Base-by-base conservation (phyloP, 2,113 vertebrate species). In the Psephotus haematonotus region DNA sequence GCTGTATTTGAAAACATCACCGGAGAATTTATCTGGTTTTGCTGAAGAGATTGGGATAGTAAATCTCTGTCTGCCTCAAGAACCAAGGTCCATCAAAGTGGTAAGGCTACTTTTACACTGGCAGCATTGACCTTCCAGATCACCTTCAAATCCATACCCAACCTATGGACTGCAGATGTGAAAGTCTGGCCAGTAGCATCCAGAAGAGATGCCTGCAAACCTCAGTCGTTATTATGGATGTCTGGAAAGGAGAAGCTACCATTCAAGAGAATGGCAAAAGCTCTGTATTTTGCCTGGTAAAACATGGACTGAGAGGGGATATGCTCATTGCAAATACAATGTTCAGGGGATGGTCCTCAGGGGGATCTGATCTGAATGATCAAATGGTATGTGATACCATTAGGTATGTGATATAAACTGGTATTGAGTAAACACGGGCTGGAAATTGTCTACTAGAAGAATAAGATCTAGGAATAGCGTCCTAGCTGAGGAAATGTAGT, bases 221-320 rank as follows among this genome's bases (percentile, higher is more conserved):
- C 41, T 7, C 49, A 10, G 46, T 1, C 1, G 1, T 49, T 86
- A 4, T 5, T 82, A 2, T 0, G 2, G 22, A 28, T 68, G 14
- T 63, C 43, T 68, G 39, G 50, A 64, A 82, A 89, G 27, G 57
- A 50, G 60, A 80, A 67, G 11, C 49, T 90, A 37, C 17, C 41
- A 20, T 62, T 88, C n/a, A 24, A n/a, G 53, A 47, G 31, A 46
- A 25, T 14, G 77, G 35, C 7, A 86, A 78, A 82, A 13, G 9
- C 9, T 18, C 27, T 55, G 10, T 52, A 47, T 55, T 92, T 78
- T 50, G 35, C 28, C 13, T 64, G 70, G 33, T 39, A 33, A 67
- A 89, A 76, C 10, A 43, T 3, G 24, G 39, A 49, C 13, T 11
- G 28, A 67, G 41, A 37, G 11, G n/a, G 11, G 24, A 57, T 88